Percentiles rank a stretch among this genome's conserved stretches.
Conservation (phyloP, 1,140 invertebrate species). For the Steinernema feltiae region DNA sequence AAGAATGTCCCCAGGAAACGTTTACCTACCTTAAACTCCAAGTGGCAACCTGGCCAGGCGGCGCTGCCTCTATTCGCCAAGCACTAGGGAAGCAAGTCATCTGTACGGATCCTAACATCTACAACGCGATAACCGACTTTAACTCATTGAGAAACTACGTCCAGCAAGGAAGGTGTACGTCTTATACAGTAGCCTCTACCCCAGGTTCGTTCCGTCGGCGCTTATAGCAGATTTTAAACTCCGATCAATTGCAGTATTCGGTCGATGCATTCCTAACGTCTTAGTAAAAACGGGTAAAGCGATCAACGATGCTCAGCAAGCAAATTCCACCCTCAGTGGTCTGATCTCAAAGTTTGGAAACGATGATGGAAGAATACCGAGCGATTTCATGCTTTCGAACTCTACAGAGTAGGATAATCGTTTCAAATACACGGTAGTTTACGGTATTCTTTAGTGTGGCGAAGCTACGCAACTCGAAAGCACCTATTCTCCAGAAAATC, state of each 20-base stretch:
- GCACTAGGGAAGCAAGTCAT: slow-evolving; percentile 62
- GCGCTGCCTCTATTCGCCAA: slow-evolving; percentile 12
- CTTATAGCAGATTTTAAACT: neutral
- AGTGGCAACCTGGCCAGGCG: neutral
- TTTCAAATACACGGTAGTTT: neutral
- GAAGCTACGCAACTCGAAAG: neutral
- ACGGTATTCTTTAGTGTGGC: slow-evolving; percentile 23
- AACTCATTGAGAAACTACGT: slow-evolving; percentile 60
- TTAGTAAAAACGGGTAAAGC: slow-evolving; percentile 45
- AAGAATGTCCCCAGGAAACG: slow-evolving; percentile 68
- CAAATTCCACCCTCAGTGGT: slow-evolving; percentile 30
- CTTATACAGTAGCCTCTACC: slow-evolving; percentile 70
- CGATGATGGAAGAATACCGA: slow-evolving; percentile 32
- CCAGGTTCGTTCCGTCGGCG: slow-evolving; percentile 63
- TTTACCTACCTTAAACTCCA: slow-evolving; percentile 53
- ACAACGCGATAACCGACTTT: slow-evolving; percentile 37
- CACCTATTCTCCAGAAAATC: slow-evolving; percentile 23
- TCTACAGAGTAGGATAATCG: slow-evolving; percentile 18
- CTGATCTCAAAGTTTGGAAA: slow-evolving; percentile 36
- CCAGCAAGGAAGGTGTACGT: slow-evolving; percentile 67
- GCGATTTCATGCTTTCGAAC: slow-evolving; percentile 27
- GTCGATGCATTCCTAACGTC: slow-evolving; percentile 62
- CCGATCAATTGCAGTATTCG: slow-evolving; percentile 57
- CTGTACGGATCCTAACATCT: slow-evolving; percentile 67
- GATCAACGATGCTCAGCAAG: slow-evolving; percentile 29